Evolutionary conservation across 2,797 vertebrate genomes (phyloP).

Genomic region (Sebastes diaconus): DNA sequence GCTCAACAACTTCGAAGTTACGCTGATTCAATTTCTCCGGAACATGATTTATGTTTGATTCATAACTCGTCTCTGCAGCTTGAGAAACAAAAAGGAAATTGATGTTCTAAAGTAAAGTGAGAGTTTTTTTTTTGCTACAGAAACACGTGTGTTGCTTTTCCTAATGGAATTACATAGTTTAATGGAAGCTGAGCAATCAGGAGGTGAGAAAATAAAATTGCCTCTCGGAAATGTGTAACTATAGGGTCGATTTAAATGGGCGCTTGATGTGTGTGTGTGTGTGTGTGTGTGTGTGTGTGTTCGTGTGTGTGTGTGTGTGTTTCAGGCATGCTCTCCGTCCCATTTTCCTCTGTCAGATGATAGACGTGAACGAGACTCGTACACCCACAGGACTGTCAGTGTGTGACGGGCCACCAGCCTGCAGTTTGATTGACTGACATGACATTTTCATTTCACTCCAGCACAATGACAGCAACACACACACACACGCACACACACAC

Average conservation of each 20-base stretch:
- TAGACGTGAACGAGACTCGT: neutral
- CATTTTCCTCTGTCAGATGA: slow-evolving; percentile 4
- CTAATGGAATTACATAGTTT: neutral
- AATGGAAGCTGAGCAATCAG: neutral
- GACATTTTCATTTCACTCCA: slow-evolving; percentile 23
- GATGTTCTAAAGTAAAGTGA: neutral
- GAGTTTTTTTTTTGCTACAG: neutral
- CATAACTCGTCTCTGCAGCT: neutral
- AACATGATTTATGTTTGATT: neutral
- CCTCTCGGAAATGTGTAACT: neutral
- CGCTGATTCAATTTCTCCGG: neutral
- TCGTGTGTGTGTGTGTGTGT: neutral
- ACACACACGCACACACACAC: neutral
- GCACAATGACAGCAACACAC: neutral
- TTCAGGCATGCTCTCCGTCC: neutral
- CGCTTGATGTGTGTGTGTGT: neutral
- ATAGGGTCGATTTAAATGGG: neutral
- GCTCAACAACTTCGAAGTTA: neutral
- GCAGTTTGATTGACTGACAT: slow-evolving; percentile 45
- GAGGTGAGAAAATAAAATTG: slow-evolving; percentile 5
- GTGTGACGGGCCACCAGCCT: slow-evolving; percentile 16
- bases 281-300: too few relatives aligned
- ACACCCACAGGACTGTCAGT: slow-evolving; percentile 33
- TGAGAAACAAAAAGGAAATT: neutral
- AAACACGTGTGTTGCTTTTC: neutral